Conservation (phyloP, 1,140 invertebrate genomes). For the Drosophila busckii region DNA sequence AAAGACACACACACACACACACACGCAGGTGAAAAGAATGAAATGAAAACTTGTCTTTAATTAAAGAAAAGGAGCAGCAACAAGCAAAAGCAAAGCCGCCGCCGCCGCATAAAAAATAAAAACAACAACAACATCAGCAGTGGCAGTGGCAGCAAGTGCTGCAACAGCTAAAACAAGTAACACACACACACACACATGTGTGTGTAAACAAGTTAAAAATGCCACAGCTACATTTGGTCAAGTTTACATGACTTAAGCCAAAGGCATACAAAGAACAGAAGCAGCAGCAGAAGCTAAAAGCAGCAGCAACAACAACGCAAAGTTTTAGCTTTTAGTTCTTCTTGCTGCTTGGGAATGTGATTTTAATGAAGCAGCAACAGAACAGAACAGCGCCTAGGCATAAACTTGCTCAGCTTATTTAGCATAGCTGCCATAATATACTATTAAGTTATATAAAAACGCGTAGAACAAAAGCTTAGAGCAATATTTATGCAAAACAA, state of each 20-base stretch:
- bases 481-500: slow-evolving; percentile 68
- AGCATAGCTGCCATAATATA: slow-evolving; percentile 45
- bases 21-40: slow-evolving; percentile 48
- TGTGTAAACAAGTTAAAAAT: slow-evolving; percentile 72
- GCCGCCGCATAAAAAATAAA: slow-evolving; percentile 37
- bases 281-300: slow-evolving; percentile 7
- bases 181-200: slow-evolving; percentile 21
- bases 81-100: slow-evolving; percentile 19
- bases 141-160: slow-evolving; percentile 24
- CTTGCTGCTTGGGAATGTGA: too few species aligned
- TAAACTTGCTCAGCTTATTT: slow-evolving; percentile 55
- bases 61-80: slow-evolving; percentile 60
- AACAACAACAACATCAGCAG: slow-evolving; percentile 37
- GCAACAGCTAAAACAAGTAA: slow-evolving; percentile 41
- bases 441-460: slow-evolving; percentile 39
- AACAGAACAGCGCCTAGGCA: slow-evolving; percentile 35
- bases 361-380: slow-evolving; percentile 60
- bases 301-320: too few species aligned
- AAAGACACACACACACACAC: slow-evolving; percentile 15
- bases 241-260: slow-evolving; percentile 56
- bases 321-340: too few species aligned
- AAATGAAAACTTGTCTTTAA: slow-evolving; percentile 73
- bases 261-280: slow-evolving; percentile 31
- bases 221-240: slow-evolving; percentile 69
- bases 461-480: slow-evolving; percentile 48